These are phyloP conservation scores for Pogona vitticeps DNA, from an alignment of 2,113 vertebrate genomes.

Conservation along the genomic window DNA sequence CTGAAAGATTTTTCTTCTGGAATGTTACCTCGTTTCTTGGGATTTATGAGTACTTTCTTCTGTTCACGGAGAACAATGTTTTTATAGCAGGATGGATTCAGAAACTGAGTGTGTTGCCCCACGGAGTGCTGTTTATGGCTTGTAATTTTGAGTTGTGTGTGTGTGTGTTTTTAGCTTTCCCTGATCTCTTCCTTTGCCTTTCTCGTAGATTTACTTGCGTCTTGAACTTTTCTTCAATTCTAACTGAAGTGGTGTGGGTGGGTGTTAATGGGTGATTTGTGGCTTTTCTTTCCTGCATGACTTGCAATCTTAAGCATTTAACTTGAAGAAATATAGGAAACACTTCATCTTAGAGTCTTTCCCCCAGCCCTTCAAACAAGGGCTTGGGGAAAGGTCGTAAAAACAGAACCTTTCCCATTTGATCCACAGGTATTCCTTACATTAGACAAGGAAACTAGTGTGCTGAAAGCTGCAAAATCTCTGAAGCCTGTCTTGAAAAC, in stretches of 20 bases:
- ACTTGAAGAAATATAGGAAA: slow-evolving; percentile 62
- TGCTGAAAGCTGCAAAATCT: slow-evolving; percentile 50
- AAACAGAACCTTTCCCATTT: slow-evolving; percentile 71
- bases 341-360: slow-evolving; percentile 54
- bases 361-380: slow-evolving; percentile 63
- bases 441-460: slow-evolving; percentile 70
- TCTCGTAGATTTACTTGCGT: background rate
- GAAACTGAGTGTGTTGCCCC: slow-evolving; percentile 35
- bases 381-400: slow-evolving; percentile 66
- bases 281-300: slow-evolving; percentile 33
- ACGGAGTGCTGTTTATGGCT: slow-evolving; percentile 32
- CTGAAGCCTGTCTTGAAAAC: slow-evolving; percentile 55
- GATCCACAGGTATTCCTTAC: slow-evolving; percentile 54
- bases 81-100: slow-evolving; percentile 58
- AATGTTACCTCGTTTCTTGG: slow-evolving; percentile 53
- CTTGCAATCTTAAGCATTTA: slow-evolving; percentile 58
- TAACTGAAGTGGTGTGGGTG: background rate
- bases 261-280: slow-evolving; percentile 13
- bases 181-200: slow-evolving; percentile 38
- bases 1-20: slow-evolving; percentile 69
- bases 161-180: slow-evolving; percentile 20
- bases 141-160: slow-evolving; percentile 39
- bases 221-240: background rate
- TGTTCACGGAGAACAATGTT: slow-evolving; percentile 59
- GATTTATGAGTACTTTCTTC: slow-evolving; percentile 56